These are phyloP conservation scores for Pachycephala philippinensis DNA, from an alignment of 2,113 vertebrate genomes.

Conservation along the genomic window DNA sequence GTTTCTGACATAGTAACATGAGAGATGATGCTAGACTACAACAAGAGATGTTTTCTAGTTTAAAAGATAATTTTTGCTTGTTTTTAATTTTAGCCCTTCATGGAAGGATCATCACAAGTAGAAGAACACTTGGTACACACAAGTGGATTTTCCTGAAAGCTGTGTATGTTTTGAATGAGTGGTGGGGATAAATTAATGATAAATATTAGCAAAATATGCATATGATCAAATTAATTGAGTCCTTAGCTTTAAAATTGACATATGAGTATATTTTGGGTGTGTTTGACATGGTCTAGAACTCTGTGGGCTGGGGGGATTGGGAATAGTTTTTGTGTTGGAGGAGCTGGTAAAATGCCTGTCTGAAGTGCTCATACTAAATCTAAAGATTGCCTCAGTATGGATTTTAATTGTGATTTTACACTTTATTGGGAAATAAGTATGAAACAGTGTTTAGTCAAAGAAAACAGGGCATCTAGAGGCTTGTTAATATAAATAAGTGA, in stretches of 20 bases:
- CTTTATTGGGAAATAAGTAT: not conserved
- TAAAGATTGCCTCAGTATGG: not conserved
- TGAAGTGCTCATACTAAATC: not conserved
- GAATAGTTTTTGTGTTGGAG: not conserved
- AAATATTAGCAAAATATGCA: not conserved
- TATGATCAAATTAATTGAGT: not conserved
- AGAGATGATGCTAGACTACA: not conserved
- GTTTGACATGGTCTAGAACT: not conserved
- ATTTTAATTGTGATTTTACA: not conserved
- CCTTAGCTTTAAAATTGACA: not conserved
- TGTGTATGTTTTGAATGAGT: not conserved
- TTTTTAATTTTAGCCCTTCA: not conserved
- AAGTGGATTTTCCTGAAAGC: constrained; percentile 10
- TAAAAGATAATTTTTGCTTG: not conserved
- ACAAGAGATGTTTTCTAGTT: not conserved
- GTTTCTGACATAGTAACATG: not conserved
- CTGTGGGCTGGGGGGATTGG: not conserved
- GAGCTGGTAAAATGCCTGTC: not conserved
- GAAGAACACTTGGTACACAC: not conserved
- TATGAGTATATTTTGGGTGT: not conserved
- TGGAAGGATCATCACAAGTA: not conserved
- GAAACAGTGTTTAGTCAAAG: not conserved
- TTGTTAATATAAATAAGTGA: not conserved
- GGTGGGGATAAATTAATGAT: not conserved
- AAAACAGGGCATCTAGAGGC: not conserved